Percentiles rank a stretch among this genome's conserved stretches.
phyloP scores from a whole-genome alignment of 2,113 vertebrate genomes.

The Polyodon spathula region DNA sequence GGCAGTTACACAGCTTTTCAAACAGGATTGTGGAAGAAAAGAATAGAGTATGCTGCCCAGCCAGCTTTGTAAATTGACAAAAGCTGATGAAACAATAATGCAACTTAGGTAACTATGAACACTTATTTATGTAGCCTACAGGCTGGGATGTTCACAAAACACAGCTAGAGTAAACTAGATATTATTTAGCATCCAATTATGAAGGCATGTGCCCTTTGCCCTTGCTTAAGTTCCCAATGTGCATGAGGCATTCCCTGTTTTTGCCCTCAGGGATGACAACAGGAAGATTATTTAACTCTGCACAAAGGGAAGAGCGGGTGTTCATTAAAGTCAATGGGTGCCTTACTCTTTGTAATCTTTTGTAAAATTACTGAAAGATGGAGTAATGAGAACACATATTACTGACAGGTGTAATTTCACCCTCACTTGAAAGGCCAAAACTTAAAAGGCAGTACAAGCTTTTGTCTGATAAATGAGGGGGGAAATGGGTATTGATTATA shows the following conservation, averaged over 20 bases:
- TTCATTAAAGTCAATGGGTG: constrained; percentile 18
- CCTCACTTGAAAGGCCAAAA: constrained; percentile 33
- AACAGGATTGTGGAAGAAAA: constrained; percentile 25
- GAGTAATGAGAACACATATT: constrained; percentile 12
- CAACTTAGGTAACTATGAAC: constrained; percentile 9
- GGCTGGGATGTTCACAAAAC: background rate
- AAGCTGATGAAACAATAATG: constrained; percentile 30
- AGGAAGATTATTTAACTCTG: background rate
- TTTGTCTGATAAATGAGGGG: constrained; percentile 29
- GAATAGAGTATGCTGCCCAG: constrained; percentile 32
- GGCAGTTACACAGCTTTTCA: constrained; percentile 47
- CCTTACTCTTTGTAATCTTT: constrained; percentile 10
- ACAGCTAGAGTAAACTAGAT: constrained; percentile 1
- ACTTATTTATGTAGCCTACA: constrained; percentile 15
- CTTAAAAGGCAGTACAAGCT: constrained; percentile 42
- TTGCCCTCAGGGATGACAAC: background rate
- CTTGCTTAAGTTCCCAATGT: background rate
- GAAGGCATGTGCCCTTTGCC: background rate
- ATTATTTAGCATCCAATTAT: background rate
- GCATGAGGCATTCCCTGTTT: background rate
- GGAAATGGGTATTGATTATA: constrained; percentile 5
- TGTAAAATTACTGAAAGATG: constrained; percentile 9
- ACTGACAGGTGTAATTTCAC: constrained; percentile 43
- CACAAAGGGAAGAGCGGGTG: constrained; percentile 19
- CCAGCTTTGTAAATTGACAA: constrained; percentile 24